phyloP scores from a whole-genome alignment of 1,140 invertebrate genomes.

The Drosophila nasuta region DNA sequence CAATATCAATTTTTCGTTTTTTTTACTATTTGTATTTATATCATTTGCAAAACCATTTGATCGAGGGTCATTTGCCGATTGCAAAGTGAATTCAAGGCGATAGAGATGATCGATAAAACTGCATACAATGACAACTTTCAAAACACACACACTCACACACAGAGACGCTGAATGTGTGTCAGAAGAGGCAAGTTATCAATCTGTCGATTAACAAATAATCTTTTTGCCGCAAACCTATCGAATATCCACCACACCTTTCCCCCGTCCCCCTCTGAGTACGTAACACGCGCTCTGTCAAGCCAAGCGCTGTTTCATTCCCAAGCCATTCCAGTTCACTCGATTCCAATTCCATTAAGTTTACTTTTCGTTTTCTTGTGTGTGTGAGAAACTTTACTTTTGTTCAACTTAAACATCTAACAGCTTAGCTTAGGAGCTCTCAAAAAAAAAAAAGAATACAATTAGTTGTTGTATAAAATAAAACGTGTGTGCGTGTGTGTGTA shows the following conservation, averaged over 20 bases:
- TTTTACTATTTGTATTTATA: constrained; percentile 3
- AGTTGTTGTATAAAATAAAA: constrained; percentile 7
- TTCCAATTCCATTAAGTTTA: neutral
- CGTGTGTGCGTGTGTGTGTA: constrained; percentile 34
- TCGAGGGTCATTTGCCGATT: constrained; percentile 13
- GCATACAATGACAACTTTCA: constrained; percentile 34
- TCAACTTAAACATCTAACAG: constrained; percentile 30
- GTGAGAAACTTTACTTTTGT: constrained; percentile 44
- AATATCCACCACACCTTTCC: neutral
- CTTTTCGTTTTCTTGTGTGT: constrained; percentile 18
- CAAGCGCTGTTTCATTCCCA: constrained; percentile 14
- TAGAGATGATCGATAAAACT: constrained; percentile 2
- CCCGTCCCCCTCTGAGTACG: neutral
- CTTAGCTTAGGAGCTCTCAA: constrained; percentile 21
- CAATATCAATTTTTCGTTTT: constrained; percentile 66
- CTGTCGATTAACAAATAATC: constrained; percentile 48
- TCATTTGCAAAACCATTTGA: constrained; percentile 1
- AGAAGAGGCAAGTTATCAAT: constrained; percentile 38
- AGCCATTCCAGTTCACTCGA: neutral
- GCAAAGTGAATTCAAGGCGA: constrained; percentile 39
- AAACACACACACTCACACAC: constrained; percentile 6
- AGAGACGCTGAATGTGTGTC: constrained; percentile 34
- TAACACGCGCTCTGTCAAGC: constrained; percentile 6
- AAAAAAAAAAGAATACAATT: constrained; percentile 33
- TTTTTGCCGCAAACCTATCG: constrained; percentile 37